Conservation (phyloP, 2,888 invertebrate species). For the Eumerus sabulonum region DNA sequence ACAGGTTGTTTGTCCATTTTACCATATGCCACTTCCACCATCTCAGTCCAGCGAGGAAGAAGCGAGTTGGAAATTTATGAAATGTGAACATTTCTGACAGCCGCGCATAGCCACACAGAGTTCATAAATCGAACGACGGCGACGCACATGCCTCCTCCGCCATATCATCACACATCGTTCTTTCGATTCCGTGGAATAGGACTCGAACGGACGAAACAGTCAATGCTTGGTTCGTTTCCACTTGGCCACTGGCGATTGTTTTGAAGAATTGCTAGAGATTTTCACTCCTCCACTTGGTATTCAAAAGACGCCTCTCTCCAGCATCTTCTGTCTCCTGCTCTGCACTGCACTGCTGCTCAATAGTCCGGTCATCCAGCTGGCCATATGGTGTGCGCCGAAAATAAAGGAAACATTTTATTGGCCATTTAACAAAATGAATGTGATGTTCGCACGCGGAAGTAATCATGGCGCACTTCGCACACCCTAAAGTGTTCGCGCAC, state of each 20-base stretch:
- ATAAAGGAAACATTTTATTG: slow-evolving; percentile 51
- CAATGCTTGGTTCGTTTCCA: slow-evolving; percentile 27
- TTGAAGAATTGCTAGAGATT: slow-evolving; percentile 58
- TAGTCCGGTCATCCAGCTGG: not conserved
- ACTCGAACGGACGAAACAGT: slow-evolving; percentile 3
- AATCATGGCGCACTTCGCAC: slow-evolving; percentile 62
- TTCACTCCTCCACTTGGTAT: slow-evolving; percentile 54
- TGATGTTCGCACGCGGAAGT: slow-evolving; percentile 66
- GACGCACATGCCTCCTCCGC: slow-evolving; percentile 32
- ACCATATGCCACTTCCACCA: slow-evolving; percentile 59
- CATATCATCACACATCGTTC: slow-evolving; percentile 7
- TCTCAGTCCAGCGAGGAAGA: slow-evolving; percentile 31
- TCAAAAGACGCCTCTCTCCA: slow-evolving; percentile 8
- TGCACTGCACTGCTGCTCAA: slow-evolving; percentile 2
- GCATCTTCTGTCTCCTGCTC: slow-evolving; percentile 33
- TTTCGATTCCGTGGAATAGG: not conserved
- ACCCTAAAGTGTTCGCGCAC: slow-evolving; percentile 51
- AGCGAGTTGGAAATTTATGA: slow-evolving; percentile 52
- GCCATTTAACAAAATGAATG: slow-evolving; percentile 61
- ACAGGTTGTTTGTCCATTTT: slow-evolving; percentile 61
- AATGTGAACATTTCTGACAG: slow-evolving; percentile 67
- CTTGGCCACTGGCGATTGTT: slow-evolving; percentile 62
- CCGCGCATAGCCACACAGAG: slow-evolving; percentile 57
- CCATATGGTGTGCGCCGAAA: slow-evolving; percentile 4
- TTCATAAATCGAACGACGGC: slow-evolving; percentile 52